Conservation (phyloP, 2,888 invertebrate genomes). For the Nephrotoma flavescens region DNA sequence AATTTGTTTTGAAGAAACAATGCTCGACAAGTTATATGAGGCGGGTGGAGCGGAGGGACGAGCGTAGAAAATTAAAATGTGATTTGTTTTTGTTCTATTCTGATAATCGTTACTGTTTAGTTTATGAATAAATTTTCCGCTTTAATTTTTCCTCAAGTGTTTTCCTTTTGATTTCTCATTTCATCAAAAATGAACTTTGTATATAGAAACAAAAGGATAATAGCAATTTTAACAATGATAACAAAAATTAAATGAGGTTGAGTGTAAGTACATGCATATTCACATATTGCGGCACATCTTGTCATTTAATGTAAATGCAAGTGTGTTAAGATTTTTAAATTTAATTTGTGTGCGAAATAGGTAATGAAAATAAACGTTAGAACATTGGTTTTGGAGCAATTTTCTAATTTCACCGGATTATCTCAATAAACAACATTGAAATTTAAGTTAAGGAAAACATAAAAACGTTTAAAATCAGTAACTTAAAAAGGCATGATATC, state of each 20-base stretch:
- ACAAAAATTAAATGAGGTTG: neutral
- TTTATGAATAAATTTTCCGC: neutral
- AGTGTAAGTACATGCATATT: neutral
- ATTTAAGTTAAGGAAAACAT: too few species aligned
- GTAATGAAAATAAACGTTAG: too few species aligned
- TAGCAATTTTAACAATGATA: neutral
- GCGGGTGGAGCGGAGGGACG: neutral
- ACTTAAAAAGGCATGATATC: too few species aligned
- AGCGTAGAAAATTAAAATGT: neutral
- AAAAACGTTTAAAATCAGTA: too few species aligned
- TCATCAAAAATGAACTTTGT: neutral
- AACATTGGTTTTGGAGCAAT: too few species aligned
- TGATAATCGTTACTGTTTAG: neutral
- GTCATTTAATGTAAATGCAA: too few species aligned
- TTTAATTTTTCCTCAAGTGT: neutral
- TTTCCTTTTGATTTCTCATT: neutral
- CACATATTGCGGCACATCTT: neutral
- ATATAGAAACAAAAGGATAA: neutral
- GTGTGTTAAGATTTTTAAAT: too few species aligned
- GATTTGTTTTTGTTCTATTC: neutral
- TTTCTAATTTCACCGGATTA: too few species aligned
- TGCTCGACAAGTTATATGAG: neutral
- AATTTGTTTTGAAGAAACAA: neutral
- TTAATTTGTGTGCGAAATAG: too few species aligned
- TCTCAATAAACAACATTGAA: too few species aligned